phyloP scores from a whole-genome alignment of 2,888 invertebrate genomes.

The Lathronympha strigana region DNA sequence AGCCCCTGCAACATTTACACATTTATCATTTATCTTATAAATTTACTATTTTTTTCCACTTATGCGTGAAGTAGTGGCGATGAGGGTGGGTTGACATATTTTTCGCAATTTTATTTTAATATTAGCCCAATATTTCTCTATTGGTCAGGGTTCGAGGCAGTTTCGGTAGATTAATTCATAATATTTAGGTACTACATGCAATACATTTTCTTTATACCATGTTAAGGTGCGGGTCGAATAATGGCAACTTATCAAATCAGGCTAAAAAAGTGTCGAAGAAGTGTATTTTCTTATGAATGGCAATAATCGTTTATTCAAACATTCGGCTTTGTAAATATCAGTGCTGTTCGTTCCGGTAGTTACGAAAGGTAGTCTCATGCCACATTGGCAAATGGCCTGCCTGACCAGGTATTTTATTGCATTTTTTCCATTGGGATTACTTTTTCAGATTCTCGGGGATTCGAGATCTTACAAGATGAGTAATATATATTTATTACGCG shows the following conservation, averaged over 20 bases:
- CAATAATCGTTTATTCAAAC: not conserved
- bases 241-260: not conserved
- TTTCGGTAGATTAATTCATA: not conserved
- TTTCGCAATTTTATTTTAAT: not conserved
- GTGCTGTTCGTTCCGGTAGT: slow-evolving; percentile 9
- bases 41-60: no score
- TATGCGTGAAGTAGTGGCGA: no score
- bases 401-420: not conserved
- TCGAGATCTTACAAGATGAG: not conserved
- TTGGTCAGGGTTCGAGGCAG: not conserved
- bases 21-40: no score
- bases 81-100: not conserved
- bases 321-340: slow-evolving; percentile 4
- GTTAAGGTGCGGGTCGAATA: not conserved
- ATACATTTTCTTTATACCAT: slow-evolving; percentile 5
- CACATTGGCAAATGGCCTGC: slow-evolving; percentile 12
- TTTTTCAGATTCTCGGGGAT: slow-evolving; percentile 1
- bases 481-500: slow-evolving; percentile 1
- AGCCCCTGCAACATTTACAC: no score
- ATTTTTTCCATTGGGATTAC: not conserved
- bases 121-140: not conserved
- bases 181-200: not conserved
- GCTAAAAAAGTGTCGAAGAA: not conserved
- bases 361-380: not conserved
- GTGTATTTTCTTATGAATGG: no score